Conservation (phyloP, 2,888 invertebrate species). For the Nephrotoma guestfalica region DNA sequence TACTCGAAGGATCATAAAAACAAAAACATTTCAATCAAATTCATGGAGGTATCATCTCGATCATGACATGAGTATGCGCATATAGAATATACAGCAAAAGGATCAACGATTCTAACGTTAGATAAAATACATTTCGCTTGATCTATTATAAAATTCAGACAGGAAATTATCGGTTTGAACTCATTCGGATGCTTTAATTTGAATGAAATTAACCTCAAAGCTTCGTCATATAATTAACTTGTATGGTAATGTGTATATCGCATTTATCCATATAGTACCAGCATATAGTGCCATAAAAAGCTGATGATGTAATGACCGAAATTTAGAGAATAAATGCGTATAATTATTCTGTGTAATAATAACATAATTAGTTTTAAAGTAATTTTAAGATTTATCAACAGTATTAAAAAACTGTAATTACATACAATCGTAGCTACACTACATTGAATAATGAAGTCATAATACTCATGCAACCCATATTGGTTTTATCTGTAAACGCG, state of each 20-base stretch:
- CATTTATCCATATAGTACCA: background rate
- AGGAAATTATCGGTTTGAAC: background rate
- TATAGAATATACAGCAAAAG: background rate
- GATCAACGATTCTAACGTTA: background rate
- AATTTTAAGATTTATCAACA: background rate
- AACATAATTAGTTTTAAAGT: background rate
- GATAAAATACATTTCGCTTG: background rate
- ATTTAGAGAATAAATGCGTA: background rate
- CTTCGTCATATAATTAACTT: background rate
- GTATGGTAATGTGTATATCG: background rate
- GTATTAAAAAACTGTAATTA: background rate
- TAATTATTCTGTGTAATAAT: background rate
- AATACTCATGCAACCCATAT: background rate
- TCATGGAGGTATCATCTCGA: background rate
- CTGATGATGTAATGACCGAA: background rate
- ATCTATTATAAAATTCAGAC: background rate
- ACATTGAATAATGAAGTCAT: background rate
- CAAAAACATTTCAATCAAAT: background rate
- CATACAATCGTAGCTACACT: background rate
- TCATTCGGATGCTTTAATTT: background rate
- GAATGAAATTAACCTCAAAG: background rate
- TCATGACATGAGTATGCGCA: background rate
- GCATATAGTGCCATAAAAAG: background rate
- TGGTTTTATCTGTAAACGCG: background rate
- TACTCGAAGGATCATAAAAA: background rate